phyloP scores from a whole-genome alignment of 1,140 invertebrate genomes.

The Gonioctena quinquepunctata region DNA sequence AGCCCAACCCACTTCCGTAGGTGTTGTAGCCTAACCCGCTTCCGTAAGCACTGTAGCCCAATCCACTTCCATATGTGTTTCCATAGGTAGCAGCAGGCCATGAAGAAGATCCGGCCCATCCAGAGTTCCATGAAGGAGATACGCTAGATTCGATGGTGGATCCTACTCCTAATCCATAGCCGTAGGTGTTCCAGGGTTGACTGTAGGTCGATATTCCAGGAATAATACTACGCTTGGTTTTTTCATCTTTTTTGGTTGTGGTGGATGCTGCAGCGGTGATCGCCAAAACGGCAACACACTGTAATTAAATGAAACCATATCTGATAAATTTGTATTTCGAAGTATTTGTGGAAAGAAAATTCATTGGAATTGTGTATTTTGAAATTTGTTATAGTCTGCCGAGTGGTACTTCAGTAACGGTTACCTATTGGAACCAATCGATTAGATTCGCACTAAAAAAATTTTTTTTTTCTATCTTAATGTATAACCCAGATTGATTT shows the following conservation, averaged over 20 bases:
- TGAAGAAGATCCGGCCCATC: no score
- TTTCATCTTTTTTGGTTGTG: background rate
- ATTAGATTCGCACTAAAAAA: no score
- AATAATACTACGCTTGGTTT: background rate
- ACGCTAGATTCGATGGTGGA: no score
- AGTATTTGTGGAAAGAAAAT: background rate
- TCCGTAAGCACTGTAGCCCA: background rate
- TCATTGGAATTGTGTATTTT: no score
- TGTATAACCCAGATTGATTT: no score
- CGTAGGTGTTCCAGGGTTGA: background rate
- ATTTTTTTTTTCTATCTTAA: no score
- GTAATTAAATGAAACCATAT: background rate
- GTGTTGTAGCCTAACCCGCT: background rate
- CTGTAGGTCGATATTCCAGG: background rate
- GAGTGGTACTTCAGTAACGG: background rate
- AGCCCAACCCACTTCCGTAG: background rate
- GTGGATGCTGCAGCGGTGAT: background rate
- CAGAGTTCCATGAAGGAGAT: no score
- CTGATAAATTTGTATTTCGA: background rate
- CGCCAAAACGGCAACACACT: constrained; percentile 15
- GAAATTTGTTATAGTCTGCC: no score
- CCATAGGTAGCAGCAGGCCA: no score
- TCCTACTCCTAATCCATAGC: no score
- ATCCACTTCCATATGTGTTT: background rate
- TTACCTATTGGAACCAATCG: no score